phyloP scores from a whole-genome alignment of 1,140 invertebrate genomes.

The Megalopta genalis region DNA sequence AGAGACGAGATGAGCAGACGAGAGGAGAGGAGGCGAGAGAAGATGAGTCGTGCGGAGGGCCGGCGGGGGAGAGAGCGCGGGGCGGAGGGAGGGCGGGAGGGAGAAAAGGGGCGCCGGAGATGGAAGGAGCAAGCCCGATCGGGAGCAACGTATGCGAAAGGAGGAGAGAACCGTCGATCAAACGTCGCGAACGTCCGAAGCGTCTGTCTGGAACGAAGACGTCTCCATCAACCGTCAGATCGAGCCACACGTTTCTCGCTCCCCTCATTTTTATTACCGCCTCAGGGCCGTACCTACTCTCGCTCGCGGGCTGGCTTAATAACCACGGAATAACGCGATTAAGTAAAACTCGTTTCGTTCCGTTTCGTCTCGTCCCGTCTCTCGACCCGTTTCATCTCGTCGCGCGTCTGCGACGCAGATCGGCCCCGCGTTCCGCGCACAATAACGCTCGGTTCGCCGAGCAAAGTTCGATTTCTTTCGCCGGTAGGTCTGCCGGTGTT shows the following conservation, averaged over 20 bases:
- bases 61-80: no score
- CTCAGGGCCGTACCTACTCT: slow-evolving; percentile 56
- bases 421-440: no score
- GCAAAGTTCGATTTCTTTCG: background rate
- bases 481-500: background rate
- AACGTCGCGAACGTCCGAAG: slow-evolving; percentile 71
- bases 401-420: background rate
- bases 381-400: background rate
- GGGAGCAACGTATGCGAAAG: slow-evolving; percentile 56
- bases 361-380: background rate
- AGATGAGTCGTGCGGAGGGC: background rate
- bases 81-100: no score
- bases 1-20: slow-evolving; percentile 15
- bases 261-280: slow-evolving; percentile 68
- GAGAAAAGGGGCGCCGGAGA: background rate
- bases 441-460: background rate
- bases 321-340: slow-evolving; percentile 9
- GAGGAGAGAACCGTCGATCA: slow-evolving; percentile 73
- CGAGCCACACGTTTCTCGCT: slow-evolving; percentile 57
- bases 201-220: slow-evolving; percentile 73
- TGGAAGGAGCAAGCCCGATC: slow-evolving; percentile 48
- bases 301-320: slow-evolving; percentile 13
- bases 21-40: slow-evolving; percentile 7
- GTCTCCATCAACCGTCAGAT: slow-evolving; percentile 75
- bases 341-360: slow-evolving; percentile 1